These are phyloP conservation scores for Stegastes partitus DNA, from an alignment of 2,113 vertebrate species.

Conservation along the genomic window DNA sequence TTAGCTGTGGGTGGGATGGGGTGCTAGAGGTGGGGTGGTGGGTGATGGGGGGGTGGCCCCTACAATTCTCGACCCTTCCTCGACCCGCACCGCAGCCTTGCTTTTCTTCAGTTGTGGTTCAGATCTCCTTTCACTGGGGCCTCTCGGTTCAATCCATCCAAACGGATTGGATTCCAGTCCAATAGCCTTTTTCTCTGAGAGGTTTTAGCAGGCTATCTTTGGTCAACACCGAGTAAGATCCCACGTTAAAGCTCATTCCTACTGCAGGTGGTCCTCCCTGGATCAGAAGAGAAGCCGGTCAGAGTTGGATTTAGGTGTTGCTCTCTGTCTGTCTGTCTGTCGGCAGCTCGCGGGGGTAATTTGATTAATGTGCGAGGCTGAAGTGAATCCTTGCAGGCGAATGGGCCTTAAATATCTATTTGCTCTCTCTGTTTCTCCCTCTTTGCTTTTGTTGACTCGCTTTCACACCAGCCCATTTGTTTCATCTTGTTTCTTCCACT, in stretches of 20 bases:
- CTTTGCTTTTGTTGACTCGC: constrained; percentile 53
- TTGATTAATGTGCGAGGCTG: constrained; percentile 65
- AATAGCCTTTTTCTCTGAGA: constrained; percentile 41
- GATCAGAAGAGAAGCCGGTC: constrained; percentile 44
- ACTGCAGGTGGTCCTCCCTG: constrained; percentile 41
- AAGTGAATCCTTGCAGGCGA: constrained; percentile 42
- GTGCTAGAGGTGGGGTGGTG: constrained; percentile 26
- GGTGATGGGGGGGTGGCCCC: constrained; percentile 29
- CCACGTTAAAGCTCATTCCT: constrained; percentile 36
- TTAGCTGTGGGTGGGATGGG: constrained; percentile 60
- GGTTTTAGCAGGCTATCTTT: constrained; percentile 59
- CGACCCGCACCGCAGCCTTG: constrained; percentile 34
- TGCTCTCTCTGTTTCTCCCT: constrained; percentile 27
- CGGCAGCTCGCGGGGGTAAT: constrained; percentile 48
- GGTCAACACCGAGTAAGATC: constrained; percentile 52
- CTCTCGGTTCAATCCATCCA: constrained; percentile 58
- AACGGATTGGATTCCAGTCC: constrained; percentile 71
- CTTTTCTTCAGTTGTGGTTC: constrained; percentile 65
- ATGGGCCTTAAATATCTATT: constrained; percentile 57
- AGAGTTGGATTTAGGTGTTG: constrained; percentile 54
- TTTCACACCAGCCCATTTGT: constrained; percentile 45
- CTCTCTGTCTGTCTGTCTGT: constrained; percentile 47
- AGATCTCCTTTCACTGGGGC: constrained; percentile 71
- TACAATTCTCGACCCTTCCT: constrained; percentile 50
- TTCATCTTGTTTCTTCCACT: constrained; percentile 23